phyloP scores from a whole-genome alignment of 2,797 vertebrate genomes.

The Percopsis omiscomaycus region DNA sequence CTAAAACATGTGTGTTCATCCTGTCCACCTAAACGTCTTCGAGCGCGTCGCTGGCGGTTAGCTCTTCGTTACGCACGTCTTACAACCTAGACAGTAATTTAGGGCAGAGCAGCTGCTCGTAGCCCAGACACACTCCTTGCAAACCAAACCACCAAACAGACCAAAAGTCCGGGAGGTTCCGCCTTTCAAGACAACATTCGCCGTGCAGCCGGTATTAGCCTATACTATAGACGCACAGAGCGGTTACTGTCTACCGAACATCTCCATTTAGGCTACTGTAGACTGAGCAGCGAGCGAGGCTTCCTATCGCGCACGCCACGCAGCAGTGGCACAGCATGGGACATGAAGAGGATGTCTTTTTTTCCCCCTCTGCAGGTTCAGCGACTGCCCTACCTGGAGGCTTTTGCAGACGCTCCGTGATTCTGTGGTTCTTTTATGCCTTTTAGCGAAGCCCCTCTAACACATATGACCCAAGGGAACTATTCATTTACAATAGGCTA shows the following conservation, averaged over 20 bases:
- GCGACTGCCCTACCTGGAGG: too few relatives aligned
- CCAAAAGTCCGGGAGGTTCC: not conserved
- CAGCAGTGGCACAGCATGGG: conserved; percentile 43
- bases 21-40: not conserved
- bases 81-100: not conserved
- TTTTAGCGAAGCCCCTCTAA: too few relatives aligned
- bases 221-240: not conserved
- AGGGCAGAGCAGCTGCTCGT: conserved; percentile 7
- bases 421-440: not conserved
- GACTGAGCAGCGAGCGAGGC: conserved; percentile 12
- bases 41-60: not conserved
- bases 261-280: conserved; percentile 16
- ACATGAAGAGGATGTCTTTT: conserved; percentile 18
- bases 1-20: not conserved
- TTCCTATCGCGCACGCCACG: conserved; percentile 27
- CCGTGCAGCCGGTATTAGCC: too few relatives aligned
- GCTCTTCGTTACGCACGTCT: not conserved
- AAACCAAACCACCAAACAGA: conserved; percentile 4
- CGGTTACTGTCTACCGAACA: not conserved
- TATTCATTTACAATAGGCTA: too few relatives aligned
- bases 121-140: not conserved
- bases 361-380: not conserved
- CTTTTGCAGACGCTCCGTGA: too few relatives aligned
- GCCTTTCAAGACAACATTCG: not conserved
- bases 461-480: too few relatives aligned